A percentile compares a stretch with the other conserved stretches of the same genome.
Conservation (phyloP, 2,113 vertebrate species). For the Eurypyga helias region DNA sequence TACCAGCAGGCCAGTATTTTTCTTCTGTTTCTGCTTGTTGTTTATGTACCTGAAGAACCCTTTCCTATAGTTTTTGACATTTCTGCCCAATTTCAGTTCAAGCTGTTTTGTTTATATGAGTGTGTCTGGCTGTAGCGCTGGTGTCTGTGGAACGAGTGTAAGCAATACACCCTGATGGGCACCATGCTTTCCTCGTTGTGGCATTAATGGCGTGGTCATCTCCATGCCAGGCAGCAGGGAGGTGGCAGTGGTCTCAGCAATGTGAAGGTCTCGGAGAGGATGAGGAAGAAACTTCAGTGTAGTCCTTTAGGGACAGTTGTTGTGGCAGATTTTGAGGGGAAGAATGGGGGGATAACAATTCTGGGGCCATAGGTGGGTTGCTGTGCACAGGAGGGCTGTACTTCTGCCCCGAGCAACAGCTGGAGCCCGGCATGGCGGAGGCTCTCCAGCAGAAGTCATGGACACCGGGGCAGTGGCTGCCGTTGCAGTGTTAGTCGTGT, state of each 20-base stretch:
- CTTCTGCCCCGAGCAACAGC: not conserved
- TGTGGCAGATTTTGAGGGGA: not conserved
- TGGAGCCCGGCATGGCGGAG: accelerated
- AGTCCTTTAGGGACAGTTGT: not conserved
- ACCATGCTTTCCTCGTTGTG: not conserved
- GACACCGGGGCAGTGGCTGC: not conserved
- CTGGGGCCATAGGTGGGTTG: not conserved
- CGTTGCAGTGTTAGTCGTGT: not conserved
- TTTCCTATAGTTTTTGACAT: too few relatives aligned
- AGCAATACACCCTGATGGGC: not conserved
- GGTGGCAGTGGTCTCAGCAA: not conserved
- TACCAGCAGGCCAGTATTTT: too few relatives aligned
- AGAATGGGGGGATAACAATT: not conserved
- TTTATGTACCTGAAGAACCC: too few relatives aligned
- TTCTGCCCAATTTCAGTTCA: too few relatives aligned
- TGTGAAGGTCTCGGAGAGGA: accelerated
- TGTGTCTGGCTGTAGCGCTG: not conserved
- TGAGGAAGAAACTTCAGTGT: not conserved
- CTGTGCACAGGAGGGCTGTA: accelerated
- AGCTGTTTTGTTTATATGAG: not conserved
- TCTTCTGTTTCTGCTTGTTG: too few relatives aligned
- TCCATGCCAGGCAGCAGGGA: not conserved
- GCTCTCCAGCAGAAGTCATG: not conserved
- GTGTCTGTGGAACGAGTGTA: not conserved
- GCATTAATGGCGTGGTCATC: accelerated